Base-by-base conservation (phyloP, 1,140 invertebrate genomes). In the Chymomyza costata region DNA sequence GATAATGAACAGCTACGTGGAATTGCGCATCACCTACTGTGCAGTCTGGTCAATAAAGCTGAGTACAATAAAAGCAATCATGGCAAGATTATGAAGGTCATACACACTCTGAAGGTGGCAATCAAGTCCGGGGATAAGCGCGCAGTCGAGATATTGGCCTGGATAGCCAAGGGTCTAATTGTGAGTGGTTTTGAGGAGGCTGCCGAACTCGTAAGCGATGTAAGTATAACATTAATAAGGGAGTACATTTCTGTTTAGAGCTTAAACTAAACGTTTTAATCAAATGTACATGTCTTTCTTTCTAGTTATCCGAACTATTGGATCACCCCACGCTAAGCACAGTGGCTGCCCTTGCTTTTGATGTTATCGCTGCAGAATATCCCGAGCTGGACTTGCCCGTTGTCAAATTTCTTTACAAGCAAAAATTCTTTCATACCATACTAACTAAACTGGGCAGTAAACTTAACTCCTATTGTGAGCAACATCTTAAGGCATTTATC, bases 401-500 rank as follows among this genome's bases (percentile, higher is more conserved):
- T 2, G 57, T 86, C 7, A 82, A 82, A 45, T 80, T 66, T 38
- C 60, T 91, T 1, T 91, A 89, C 47, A 90, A 87, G 62, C 91
- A 92, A 68, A 89, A 90, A 63, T 87, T 91, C 67, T 91, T 91
- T 56, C 87, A 89, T 55, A 86, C 86, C 14, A 88, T 91, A 18
- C 80, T 89, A 37, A 82, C 68, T 11, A 82, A 88, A 52, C 85
- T 85, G 57, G 68, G 53, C 19, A 63, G 58, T 18, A 86, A 88
- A 38, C 63, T 86, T 35, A 67, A 74, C 1, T 67, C 83, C 21
- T 85, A 85, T 2, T 89, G 88, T 59, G 86, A 88, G 45, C 86
- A 88, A 48, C 91, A 90, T 86, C 85, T 91, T 10, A 86, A 89
- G 37, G 89, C 90, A 50, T 88, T 92, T 60, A 89, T 89, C 13